Conservation (phyloP, 2,797 vertebrate genomes). For the Clarias pachynema region DNA sequence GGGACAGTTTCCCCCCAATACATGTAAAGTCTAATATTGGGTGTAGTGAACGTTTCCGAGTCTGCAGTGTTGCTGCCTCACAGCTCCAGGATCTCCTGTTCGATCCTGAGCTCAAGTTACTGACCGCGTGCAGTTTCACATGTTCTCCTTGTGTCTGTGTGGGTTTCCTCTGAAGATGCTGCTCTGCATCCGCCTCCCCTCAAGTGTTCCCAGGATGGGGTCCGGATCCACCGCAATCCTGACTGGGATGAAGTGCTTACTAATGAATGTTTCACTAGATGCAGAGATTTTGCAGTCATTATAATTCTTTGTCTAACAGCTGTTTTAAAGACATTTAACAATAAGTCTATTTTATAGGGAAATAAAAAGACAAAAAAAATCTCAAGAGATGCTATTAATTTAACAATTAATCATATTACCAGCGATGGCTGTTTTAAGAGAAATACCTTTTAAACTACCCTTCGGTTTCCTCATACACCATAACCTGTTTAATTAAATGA, state of each 20-base stretch:
- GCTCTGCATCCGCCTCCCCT: neutral
- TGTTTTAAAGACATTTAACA: neutral
- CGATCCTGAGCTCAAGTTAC: conserved; percentile 1
- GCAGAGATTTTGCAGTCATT: neutral
- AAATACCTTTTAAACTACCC: neutral
- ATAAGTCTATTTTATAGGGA: too few species aligned
- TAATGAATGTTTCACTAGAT: neutral
- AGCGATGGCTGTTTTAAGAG: neutral
- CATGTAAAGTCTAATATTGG: neutral
- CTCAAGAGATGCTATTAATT: neutral
- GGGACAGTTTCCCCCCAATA: neutral
- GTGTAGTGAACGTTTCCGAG: neutral
- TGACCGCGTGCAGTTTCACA: neutral
- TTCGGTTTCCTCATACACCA: neutral
- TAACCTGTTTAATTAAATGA: neutral
- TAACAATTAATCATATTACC: neutral
- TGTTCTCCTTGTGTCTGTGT: neutral
- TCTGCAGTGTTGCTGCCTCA: neutral
- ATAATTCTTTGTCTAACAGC: neutral
- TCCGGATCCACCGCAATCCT: neutral
- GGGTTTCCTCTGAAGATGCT: neutral
- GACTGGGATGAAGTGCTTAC: neutral
- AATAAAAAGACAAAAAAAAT: neutral
- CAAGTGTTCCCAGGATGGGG: neutral
- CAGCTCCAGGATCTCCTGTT: neutral